Base-by-base conservation (phyloP, 2,797 vertebrate genomes). In the Peromyscus attwateri region DNA sequence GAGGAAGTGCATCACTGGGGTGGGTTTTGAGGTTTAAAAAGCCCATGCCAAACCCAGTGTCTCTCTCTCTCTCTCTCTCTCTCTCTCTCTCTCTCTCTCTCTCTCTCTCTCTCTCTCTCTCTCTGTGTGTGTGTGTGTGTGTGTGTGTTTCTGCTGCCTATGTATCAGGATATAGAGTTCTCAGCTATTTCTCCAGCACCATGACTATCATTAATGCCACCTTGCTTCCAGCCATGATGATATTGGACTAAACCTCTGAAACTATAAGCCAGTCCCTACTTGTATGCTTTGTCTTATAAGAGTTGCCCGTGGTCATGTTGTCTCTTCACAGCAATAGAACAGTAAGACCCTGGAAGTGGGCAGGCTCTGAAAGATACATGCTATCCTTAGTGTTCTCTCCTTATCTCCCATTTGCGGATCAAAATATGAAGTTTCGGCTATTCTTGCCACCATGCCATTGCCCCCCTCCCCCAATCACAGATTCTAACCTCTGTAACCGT, bases 51-150 rank as follows among this genome's bases (percentile, higher is more conserved):
- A 31, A 19, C 29, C 4, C 46, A n/a, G 6, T 57, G 34, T 37
- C 2, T 19, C 31, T 23, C 16, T 10, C 6, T 4, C 27, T 49
- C 16, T 10, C 7, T 4, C 29, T 52, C 14, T 2, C 3, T n/a
- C 1, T 19, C 31, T 23, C 16, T 10, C 14, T 4, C 29, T 37
- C 34, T 37, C 1, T 19, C 19, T 25, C 16, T 19, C 29, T 10
- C 46, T 77, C 49, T 57, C 34, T 57, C 2, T 34, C 49, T n/a
- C 16, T 19, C 27, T 10, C 43, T 77, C 49, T 57, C 52, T 57
- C 2, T 34, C 49, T n/a, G n/a, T n/a, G n/a, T n/a, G n/a, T n/a
- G n/a, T n/a, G n/a, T n/a, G n/a, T n/a, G n/a, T n/a, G n/a, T n/a
- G n/a, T n/a, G n/a, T n/a, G n/a, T 40, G 40, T 40, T 40, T 40